A percentile compares a stretch with the other conserved stretches of the same genome.
phyloP scores from a whole-genome alignment of 2,113 vertebrate species.

The Oryzias melastigma region DNA sequence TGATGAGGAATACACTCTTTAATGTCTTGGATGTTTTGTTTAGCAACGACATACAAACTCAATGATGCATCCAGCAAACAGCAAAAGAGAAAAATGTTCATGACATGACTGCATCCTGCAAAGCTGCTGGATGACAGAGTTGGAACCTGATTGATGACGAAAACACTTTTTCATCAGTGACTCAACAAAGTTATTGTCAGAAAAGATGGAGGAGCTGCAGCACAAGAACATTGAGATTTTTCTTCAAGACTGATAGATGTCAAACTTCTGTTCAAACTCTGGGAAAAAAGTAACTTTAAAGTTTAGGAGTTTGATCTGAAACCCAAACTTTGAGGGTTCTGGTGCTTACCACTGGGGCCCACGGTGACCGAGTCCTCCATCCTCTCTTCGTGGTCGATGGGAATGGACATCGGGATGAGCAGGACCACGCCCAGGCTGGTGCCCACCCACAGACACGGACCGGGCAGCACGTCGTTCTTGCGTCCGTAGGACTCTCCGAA shows the following conservation, averaged over 20 bases:
- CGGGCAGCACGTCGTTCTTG: slow-evolving; percentile 83
- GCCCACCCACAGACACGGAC: slow-evolving; percentile 94
- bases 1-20: background rate
- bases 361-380: slow-evolving; percentile 86
- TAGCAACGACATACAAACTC: background rate
- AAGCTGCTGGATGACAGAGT: background rate
- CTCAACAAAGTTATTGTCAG: background rate
- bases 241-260: too few species aligned
- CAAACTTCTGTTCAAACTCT: too few species aligned
- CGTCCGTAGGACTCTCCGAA: slow-evolving; percentile 91
- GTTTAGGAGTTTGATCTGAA: too few species aligned
- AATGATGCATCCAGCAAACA: background rate
- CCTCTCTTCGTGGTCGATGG: slow-evolving; percentile 86
- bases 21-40: background rate
- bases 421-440: slow-evolving; percentile 92
- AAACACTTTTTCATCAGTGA: background rate
- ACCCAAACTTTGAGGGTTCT: background rate
- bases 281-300: too few species aligned
- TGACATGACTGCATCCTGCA: background rate
- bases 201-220: too few species aligned
- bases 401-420: slow-evolving; percentile 88
- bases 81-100: background rate
- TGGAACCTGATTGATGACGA: background rate
- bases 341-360: slow-evolving; percentile 86
- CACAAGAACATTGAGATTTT: too few species aligned